Evolutionary conservation across 2,888 invertebrate species (phyloP), one percentile per base, ranked within the genome.

Genomic region (Apodemia zela): DNA sequence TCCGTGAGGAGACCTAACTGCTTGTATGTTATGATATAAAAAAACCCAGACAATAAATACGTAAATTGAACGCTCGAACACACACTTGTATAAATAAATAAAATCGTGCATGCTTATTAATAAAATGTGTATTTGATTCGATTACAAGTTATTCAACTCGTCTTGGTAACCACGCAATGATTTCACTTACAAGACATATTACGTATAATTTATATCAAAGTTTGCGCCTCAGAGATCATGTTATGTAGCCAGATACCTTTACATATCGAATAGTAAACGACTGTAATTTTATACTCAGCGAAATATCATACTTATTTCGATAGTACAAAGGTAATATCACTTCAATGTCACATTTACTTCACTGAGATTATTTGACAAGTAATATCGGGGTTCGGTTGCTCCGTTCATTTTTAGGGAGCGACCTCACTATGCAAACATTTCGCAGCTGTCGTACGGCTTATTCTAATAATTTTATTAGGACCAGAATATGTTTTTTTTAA

Each of bases 81-180:
- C 49, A 49, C 49, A 18, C 49, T 49, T 18, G 7, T 49, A 10
- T 18, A 18, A 49, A 49, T 49, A 49, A 17, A 49, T 49, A 49
- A 51, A 13, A 6, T 51, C 21, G 21, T 51, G 51, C 18, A 51
- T 18, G 51, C 51, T 21, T 10, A 51, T 21, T 51, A 51, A 51
- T 51, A 51, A 51, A 18, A 21, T 51, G 51, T 21, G 51, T 51
- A 51, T 51, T 18, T 51, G 18, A 51, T 51, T 51, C 51, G 51
- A 51, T 51, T 51, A 51, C 51, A 51, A 51, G 51, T 51, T 51
- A 51, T 21, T 51, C 51, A 51, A 51, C 51, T 51, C 51, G 21
- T 51, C 51, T 51, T 21, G 13, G 47, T 47, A 5, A 51, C 51
- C 51, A 51, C 51, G 51, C 51, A 51, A 51, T 51, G 51, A 51